These are phyloP conservation scores for Cylindroiulus punctatus DNA, from an alignment of 2,888 invertebrate genomes.

Conservation along the genomic window DNA sequence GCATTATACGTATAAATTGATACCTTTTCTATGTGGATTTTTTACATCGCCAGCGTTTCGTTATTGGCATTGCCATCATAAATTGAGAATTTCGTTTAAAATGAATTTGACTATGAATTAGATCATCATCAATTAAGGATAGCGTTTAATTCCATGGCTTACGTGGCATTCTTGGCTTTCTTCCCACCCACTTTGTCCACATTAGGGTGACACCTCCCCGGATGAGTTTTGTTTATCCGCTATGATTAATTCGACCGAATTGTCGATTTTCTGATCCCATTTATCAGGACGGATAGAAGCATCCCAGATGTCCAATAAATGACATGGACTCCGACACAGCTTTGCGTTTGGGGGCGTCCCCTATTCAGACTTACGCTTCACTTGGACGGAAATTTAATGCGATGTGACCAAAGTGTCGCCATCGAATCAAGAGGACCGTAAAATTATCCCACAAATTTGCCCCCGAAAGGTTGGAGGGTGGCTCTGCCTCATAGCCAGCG, in stretches of 20 bases:
- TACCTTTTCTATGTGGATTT: no score
- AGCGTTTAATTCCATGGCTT: not conserved
- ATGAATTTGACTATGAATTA: not conserved
- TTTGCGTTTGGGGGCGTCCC: not conserved
- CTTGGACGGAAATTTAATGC: not conserved
- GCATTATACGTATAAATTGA: no score
- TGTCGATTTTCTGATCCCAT: not conserved
- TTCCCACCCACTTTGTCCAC: not conserved
- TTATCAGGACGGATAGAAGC: not conserved
- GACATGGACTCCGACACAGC: not conserved
- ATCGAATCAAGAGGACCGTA: not conserved
- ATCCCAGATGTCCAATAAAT: constrained; percentile 6
- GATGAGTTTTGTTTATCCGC: not conserved
- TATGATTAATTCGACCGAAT: not conserved
- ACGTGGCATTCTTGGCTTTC: no score
- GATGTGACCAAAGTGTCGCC: constrained; percentile 4
- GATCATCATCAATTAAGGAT: not conserved
- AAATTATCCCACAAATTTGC: not conserved
- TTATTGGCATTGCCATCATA: no score
- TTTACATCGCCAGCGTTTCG: no score
- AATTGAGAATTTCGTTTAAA: not conserved
- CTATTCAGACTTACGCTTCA: not conserved
- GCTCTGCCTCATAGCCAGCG: not conserved
- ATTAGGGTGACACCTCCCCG: not conserved
- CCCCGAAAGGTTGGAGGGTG: not conserved